Evolutionary conservation across 2,797 vertebrate genomes (phyloP), one percentile per base, ranked within the genome.

Genomic region (Rallus crepitans): DNA sequence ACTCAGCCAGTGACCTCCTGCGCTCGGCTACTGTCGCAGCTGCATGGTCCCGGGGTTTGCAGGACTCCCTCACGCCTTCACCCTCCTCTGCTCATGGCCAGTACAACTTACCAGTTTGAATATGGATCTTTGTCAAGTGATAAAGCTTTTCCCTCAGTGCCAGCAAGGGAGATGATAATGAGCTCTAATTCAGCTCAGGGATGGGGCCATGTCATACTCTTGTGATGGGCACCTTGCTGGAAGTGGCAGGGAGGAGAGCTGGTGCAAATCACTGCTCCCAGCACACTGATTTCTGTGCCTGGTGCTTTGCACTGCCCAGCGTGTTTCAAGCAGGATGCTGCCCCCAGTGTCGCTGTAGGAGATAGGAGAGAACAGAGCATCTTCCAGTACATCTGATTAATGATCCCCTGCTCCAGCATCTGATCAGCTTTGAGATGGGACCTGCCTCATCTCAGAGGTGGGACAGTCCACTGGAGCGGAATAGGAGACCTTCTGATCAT

Each of bases 271-370:
- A 1, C 37, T 19, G 2, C 18, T 82, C 30, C n/a, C 71, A 70
- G 35, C 9, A 10, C 1, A 0, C 0, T 52, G 42, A 5, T 70
- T 1, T 0, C 37, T 39, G 52, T 39, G 37, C 37, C 37, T 37
- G 37, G 37, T 37, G 37, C 37, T 37, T 37, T 37, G 37, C 37
- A 37, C 37, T 37, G 37, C 37, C 37, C 37, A 37, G 37, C 37
- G 10, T 9, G 37, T 37, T 37, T 37, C 37, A 37, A 37, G 37
- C 37, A 37, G 37, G 37, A 37, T 37, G 37, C 37, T 37, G 37
- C 37, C 37, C 37, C 37, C 37, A 37, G 37, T 37, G 37, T 37
- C 37, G 37, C 37, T 37, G 37, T 37, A 37, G 37, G 37, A 37
- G 37, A 37, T 37, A 37, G 37, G 37, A 37, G 37, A 37, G 37